Evolutionary conservation across 2,888 invertebrate species (phyloP).

Genomic region (Conistra vaccinii): DNA sequence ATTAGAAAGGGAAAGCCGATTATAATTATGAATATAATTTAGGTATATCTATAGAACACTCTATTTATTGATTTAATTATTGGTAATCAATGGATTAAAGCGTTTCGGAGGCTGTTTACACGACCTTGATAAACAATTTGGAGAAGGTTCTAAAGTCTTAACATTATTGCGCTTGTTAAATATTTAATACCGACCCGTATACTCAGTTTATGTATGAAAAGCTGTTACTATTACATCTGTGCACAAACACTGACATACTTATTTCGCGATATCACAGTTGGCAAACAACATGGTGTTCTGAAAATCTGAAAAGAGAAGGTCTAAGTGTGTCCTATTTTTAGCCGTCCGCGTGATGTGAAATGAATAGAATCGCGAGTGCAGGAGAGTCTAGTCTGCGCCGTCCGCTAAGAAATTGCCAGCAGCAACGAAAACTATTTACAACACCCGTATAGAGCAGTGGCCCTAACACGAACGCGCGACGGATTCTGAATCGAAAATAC

Average conservation of each 20-base stretch:
- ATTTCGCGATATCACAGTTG: slow-evolving; percentile 24
- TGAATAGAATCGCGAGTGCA: slow-evolving; percentile 72
- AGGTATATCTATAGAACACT: slow-evolving; percentile 16
- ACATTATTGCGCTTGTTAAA: not conserved
- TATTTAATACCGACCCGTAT: not conserved
- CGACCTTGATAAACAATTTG: not conserved
- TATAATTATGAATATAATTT: slow-evolving; percentile 40
- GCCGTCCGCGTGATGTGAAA: slow-evolving; percentile 62
- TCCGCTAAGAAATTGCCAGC: slow-evolving; percentile 72
- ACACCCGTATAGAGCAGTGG: slow-evolving; percentile 21
- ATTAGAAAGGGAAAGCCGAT: slow-evolving; percentile 37
- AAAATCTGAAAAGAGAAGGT: slow-evolving; percentile 57
- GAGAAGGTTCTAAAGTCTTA: not conserved
- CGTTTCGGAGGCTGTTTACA: not conserved
- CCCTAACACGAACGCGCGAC: not conserved
- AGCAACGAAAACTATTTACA: slow-evolving; percentile 70
- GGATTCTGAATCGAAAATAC: not conserved
- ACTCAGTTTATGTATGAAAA: not conserved
- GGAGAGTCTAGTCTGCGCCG: slow-evolving; percentile 55
- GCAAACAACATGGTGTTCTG: slow-evolving; percentile 43
- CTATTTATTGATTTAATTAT: slow-evolving; percentile 33
- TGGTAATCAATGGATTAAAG: slow-evolving; percentile 26
- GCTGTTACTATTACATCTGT: not conserved
- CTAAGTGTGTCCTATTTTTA: slow-evolving; percentile 74
- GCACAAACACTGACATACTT: slow-evolving; percentile 14